These are phyloP conservation scores for Anticlea derivata DNA, from an alignment of 2,888 invertebrate genomes.

Conservation along the genomic window DNA sequence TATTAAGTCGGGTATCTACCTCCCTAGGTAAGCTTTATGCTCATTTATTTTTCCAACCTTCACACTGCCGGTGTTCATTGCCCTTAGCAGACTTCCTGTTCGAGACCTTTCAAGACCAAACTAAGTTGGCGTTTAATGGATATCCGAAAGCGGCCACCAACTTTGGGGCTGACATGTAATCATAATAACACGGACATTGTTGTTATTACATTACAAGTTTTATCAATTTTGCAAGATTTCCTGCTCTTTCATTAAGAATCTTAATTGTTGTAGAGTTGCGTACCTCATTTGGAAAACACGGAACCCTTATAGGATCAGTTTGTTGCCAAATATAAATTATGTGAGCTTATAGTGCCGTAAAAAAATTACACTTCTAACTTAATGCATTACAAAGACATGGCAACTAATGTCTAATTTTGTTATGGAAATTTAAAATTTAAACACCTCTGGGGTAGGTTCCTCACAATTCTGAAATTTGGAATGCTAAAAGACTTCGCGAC, in stretches of 20 bases:
- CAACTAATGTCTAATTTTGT: too few relatives aligned
- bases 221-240: constrained; percentile 15
- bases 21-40: constrained; percentile 24
- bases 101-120: constrained; percentile 51
- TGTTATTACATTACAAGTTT: constrained; percentile 17
- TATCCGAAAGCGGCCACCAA: constrained; percentile 39
- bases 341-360: too few relatives aligned
- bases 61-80: constrained; percentile 62
- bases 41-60: constrained; percentile 58
- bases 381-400: too few relatives aligned
- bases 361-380: too few relatives aligned
- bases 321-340: too few relatives aligned
- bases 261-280: too few relatives aligned
- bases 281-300: too few relatives aligned
- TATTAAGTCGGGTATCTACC: constrained; percentile 16
- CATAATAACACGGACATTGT: constrained; percentile 22
- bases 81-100: constrained; percentile 65
- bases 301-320: too few relatives aligned
- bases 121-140: constrained; percentile 46
- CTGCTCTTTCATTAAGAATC: not conserved
- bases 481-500: too few relatives aligned
- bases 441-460: too few relatives aligned
- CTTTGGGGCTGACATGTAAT: constrained; percentile 27
- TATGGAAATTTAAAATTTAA: too few relatives aligned
- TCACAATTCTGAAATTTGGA: too few relatives aligned